Conservation (phyloP, 2,113 vertebrate species). For the Mirounga angustirostris region DNA sequence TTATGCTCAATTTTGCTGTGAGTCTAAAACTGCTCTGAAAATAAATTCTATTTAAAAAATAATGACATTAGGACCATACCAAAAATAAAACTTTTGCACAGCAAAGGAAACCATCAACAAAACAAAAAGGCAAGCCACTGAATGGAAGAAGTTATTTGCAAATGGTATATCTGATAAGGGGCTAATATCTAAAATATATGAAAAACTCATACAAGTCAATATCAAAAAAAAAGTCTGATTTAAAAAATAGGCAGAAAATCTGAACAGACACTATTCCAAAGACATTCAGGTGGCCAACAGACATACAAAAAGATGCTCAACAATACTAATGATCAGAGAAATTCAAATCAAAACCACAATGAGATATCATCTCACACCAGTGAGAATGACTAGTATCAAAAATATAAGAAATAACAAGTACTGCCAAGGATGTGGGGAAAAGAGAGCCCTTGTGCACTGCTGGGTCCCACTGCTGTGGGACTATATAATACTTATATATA, state of each 20-base stretch:
- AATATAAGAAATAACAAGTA: not conserved
- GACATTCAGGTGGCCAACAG: not conserved
- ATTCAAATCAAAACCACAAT: not conserved
- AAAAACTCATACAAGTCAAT: not conserved
- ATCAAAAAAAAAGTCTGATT: not conserved
- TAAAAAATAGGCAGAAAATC: not conserved
- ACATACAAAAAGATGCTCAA: not conserved
- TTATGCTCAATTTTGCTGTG: not conserved
- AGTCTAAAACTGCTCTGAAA: not conserved
- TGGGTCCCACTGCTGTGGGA: too few species aligned
- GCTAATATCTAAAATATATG: not conserved
- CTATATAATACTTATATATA: too few species aligned
- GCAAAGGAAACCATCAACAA: not conserved
- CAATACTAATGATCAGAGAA: not conserved
- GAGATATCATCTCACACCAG: not conserved
- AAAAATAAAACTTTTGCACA: not conserved
- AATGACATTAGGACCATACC: not conserved
- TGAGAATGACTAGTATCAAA: not conserved
- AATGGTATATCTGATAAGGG: not conserved
- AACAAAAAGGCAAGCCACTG: not conserved
- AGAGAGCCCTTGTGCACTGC: not conserved
- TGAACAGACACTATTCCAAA: not conserved
- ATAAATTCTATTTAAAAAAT: not conserved
- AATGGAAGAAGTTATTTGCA: not conserved
- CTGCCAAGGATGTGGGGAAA: not conserved